Evolutionary conservation across 2,113 vertebrate species (phyloP).

Genomic region (Chaetorhynchus papuensis): DNA sequence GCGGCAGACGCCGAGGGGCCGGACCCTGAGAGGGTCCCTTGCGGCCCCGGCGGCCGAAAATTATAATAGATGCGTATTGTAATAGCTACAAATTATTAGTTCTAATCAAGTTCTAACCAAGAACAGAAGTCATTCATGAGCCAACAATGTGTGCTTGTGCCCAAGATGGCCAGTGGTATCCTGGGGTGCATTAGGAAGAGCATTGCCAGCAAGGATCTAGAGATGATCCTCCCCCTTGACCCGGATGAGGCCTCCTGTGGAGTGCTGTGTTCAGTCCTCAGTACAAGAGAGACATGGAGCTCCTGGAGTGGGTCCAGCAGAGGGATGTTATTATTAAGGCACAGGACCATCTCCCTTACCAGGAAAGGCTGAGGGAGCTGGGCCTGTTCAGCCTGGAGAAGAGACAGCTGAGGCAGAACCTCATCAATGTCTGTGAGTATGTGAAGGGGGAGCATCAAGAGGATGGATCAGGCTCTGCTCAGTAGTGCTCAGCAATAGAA

Average conservation of each 20-base stretch:
- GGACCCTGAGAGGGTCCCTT: too few species aligned
- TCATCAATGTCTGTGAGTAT: not conserved
- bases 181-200: not conserved
- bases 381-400: not conserved
- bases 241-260: not conserved
- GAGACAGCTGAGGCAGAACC: not conserved
- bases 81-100: not conserved
- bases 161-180: not conserved
- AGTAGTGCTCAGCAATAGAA: accelerated
- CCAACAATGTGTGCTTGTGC: not conserved
- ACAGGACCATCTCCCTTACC: not conserved
- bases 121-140: not conserved
- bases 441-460: too few species aligned
- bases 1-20: too few species aligned
- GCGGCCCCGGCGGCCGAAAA: too few species aligned
- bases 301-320: too few species aligned
- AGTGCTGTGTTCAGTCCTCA: not conserved
- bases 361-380: not conserved
- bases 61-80: too few species aligned
- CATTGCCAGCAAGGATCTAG: not conserved
- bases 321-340: not conserved
- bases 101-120: not conserved
- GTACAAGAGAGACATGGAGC: not conserved
- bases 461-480: not conserved
- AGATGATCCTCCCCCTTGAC: not conserved